Evolutionary conservation across 1,140 invertebrate genomes (phyloP).

Genomic region (Aphelinus certus): DNA sequence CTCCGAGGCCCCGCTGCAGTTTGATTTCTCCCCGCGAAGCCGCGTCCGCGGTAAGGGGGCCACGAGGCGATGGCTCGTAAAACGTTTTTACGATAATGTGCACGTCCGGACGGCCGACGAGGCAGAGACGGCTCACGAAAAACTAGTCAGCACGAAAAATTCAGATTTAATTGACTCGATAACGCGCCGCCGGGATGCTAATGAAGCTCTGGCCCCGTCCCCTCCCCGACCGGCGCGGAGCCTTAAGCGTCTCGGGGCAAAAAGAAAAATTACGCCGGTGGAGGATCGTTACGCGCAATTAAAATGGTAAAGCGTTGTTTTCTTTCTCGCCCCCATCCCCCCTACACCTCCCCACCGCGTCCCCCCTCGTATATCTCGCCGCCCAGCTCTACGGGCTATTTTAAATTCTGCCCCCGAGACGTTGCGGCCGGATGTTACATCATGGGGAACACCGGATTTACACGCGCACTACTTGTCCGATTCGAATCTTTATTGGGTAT

Average conservation of each 20-base stretch:
- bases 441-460: too few relatives aligned
- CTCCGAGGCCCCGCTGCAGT: constrained; percentile 1
- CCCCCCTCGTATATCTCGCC: too few relatives aligned
- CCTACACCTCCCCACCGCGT: too few relatives aligned
- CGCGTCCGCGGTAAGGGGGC: background rate
- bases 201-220: constrained; percentile 10
- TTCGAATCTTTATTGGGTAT: too few relatives aligned
- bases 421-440: too few relatives aligned
- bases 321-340: too few relatives aligned
- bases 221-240: too few relatives aligned
- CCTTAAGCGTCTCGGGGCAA: background rate
- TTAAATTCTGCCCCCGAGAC: too few relatives aligned
- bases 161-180: constrained; percentile 40
- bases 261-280: background rate
- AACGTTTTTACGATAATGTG: constrained; percentile 35
- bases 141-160: constrained; percentile 33
- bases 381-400: too few relatives aligned
- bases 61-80: constrained; percentile 25
- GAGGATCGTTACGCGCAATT: constrained; percentile 7
- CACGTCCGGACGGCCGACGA: background rate
- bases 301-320: constrained; percentile 9
- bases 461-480: too few relatives aligned
- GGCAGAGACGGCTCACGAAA: constrained; percentile 8
- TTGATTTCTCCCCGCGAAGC: constrained; percentile 33
- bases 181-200: constrained; percentile 26